phyloP scores from a whole-genome alignment of 2,797 vertebrate species.

The Dryobates pubescens region DNA sequence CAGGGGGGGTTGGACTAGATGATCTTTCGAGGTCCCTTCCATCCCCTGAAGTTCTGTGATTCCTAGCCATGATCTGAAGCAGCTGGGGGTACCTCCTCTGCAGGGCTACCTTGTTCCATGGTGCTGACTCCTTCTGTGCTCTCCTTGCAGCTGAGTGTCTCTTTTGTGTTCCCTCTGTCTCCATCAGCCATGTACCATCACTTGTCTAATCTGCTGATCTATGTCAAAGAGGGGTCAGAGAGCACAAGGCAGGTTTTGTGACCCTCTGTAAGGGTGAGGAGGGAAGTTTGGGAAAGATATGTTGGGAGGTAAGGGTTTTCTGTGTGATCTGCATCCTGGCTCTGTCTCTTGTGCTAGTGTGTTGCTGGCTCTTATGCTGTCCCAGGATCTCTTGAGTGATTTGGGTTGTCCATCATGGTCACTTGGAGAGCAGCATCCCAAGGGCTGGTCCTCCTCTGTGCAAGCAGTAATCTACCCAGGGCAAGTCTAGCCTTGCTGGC shows the following conservation, averaged over 20 bases:
- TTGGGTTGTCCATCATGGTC: not conserved
- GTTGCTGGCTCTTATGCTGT: not conserved
- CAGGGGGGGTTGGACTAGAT: no score
- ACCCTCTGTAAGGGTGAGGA: not conserved
- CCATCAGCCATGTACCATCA: not conserved
- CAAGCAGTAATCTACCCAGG: not conserved
- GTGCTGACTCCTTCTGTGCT: not conserved
- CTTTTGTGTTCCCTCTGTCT: rapidly evolving
- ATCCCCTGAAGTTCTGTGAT: no score
- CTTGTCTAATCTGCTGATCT: not conserved
- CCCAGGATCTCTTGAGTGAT: rapidly evolving
- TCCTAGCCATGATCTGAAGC: not conserved
- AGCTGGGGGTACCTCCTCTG: not conserved
- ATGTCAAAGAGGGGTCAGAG: not conserved
- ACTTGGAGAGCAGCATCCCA: not conserved
- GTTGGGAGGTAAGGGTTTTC: not conserved
- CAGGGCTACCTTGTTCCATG: rapidly evolving
- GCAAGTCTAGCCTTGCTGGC: not conserved
- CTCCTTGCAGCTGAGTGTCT: not conserved
- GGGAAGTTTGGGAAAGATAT: not conserved
- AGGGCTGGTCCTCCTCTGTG: not conserved
- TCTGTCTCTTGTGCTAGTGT: not conserved
- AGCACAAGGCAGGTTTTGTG: not conserved
- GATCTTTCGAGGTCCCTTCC: no score
- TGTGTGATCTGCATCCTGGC: not conserved